Evolutionary conservation across 2,888 invertebrate species (phyloP).

Genomic region (Tipula unca): DNA sequence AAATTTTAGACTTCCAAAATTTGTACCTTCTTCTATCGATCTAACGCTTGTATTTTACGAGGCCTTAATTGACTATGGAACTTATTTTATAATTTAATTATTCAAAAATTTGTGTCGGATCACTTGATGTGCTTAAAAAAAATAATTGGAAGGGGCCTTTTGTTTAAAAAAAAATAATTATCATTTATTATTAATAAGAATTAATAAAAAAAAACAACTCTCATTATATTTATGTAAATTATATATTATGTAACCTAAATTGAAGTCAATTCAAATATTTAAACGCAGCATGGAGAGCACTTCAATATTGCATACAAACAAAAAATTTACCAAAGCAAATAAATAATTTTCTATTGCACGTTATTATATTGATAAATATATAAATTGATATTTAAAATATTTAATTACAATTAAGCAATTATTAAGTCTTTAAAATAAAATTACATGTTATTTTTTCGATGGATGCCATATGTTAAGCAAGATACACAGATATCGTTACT

Average conservation of each 20-base stretch:
- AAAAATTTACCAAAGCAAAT: not conserved
- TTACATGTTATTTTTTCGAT: not conserved
- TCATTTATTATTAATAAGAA: not conserved
- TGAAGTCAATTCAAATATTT: not conserved
- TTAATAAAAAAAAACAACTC: not conserved
- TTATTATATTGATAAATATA: not conserved
- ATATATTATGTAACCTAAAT: not conserved
- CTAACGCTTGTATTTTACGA: not conserved
- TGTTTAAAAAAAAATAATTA: not conserved
- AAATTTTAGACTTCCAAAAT: not conserved
- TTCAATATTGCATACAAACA: not conserved
- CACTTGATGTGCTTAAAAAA: not conserved
- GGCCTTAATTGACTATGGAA: not conserved
- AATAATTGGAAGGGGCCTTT: not conserved
- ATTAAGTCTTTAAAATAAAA: not conserved
- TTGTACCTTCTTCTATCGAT: not conserved
- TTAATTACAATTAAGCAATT: not conserved
- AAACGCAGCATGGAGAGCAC: not conserved
- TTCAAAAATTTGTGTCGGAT: not conserved
- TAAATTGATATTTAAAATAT: not conserved
- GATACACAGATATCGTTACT: not conserved
- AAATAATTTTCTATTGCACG: not conserved
- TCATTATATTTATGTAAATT: not conserved
- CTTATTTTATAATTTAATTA: not conserved
- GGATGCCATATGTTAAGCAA: not conserved